These are phyloP conservation scores for Cataglyphis albicans DNA, from an alignment of 2,888 invertebrate genomes.

Conservation along the genomic window DNA sequence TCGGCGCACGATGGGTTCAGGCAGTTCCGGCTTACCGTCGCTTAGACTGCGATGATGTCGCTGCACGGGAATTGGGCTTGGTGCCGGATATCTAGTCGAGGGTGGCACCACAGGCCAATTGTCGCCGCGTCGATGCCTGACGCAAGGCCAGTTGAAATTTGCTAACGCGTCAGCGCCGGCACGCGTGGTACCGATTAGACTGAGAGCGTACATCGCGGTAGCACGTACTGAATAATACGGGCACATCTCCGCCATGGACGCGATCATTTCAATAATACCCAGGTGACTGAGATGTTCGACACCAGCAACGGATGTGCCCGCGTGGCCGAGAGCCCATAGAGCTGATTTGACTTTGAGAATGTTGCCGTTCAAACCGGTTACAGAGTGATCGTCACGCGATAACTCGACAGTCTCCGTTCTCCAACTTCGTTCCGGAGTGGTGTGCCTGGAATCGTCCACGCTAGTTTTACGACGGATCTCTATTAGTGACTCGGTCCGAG, in stretches of 20 bases:
- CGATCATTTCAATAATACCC: constrained; percentile 86
- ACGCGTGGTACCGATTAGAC: constrained; percentile 93
- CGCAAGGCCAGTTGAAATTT: constrained; percentile 82
- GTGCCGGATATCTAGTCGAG: constrained; percentile 74
- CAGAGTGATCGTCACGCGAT: constrained; percentile 73
- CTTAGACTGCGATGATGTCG: constrained; percentile 84
- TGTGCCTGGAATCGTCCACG: constrained; percentile 82
- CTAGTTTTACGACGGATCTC: constrained; percentile 82
- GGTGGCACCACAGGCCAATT: constrained; percentile 82
- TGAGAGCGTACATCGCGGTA: constrained; percentile 95
- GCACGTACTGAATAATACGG: constrained; percentile 95
- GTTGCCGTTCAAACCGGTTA: constrained; percentile 72
- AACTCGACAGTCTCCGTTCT: constrained; percentile 70
- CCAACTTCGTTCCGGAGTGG: constrained; percentile 82
- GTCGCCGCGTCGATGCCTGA: constrained; percentile 83
- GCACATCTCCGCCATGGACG: constrained; percentile 92
- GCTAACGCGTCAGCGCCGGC: constrained; percentile 92
- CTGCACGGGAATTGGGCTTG: constrained; percentile 80
- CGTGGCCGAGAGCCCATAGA: constrained; percentile 95
- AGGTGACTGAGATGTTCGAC: constrained; percentile 90
- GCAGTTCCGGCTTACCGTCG: constrained; percentile 83
- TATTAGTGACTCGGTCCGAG: constrained; percentile 75
- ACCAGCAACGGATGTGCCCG: constrained; percentile 92
- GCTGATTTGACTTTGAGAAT: constrained; percentile 94
- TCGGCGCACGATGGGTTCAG: constrained; percentile 80